Base-by-base conservation (phyloP, 2,797 vertebrate species). In the Propithecus perrieri region DNA sequence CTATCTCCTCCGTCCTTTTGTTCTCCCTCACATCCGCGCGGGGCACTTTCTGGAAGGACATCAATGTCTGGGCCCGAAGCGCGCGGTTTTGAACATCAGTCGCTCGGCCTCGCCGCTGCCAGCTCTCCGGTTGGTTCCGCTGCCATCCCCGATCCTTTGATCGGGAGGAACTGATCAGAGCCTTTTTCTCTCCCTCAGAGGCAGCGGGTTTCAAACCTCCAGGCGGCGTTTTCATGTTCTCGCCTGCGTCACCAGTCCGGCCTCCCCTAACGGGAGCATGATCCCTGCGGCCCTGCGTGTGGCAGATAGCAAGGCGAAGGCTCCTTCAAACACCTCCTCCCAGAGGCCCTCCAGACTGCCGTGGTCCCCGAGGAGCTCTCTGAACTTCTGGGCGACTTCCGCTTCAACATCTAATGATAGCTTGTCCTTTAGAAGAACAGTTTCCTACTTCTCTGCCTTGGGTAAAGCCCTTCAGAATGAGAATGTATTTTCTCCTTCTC, bases 11-110 rank as follows among this genome's bases (percentile, higher is more conserved):
- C 53, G 33, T 55, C 61, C 84, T 97, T 97, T 97, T 93, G 86
- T 97, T 97, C 95, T 94, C 85, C 53, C 57, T 97, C 93, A 72
- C 89, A 90, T 97, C 94, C 76, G 71, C 0, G 1, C 41, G 4
- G 96, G 96, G 55, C 6, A n/a, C 67, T 92, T 97, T 94, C 97
- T 97, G 95, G 96, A 98, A 96, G 92, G 86, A 97, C 96, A 96
- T 98, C 96, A 96, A 91, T 95, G 94, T 89, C 91, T 26, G 78
- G 59, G 79, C 89, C 65, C 48, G 17, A 26, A 35, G 89, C 1
- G 9, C 0, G 1, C 0, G 2, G 89, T 85, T 97, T 96, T 97
- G 97, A 97, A 97, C 95, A 96, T 95, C 76, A 74, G 91, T 96
- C 24, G 0, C 55, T 48, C 1, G 0, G 93, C 11, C 97, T 93